Evolutionary conservation across 2,888 invertebrate genomes (phyloP).

Genomic region (Chesias legatella): DNA sequence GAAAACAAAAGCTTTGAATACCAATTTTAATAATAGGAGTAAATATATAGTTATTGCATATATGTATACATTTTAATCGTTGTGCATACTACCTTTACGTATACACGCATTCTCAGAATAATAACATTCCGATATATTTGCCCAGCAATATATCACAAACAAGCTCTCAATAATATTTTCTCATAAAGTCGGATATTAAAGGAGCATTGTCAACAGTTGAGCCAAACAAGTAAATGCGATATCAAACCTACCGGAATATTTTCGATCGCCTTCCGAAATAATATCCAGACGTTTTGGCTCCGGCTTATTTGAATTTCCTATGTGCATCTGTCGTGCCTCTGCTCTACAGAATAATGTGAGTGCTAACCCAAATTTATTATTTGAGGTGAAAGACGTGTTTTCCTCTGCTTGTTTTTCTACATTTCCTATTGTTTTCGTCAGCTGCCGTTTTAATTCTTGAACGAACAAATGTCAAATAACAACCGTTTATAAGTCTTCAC

Average conservation of each 20-base stretch:
- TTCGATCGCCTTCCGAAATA: conserved; percentile 1
- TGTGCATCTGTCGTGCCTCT: conserved; percentile 29
- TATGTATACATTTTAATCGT: no score
- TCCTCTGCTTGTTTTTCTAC: no score
- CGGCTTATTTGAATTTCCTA: conserved; percentile 37
- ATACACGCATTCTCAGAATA: background rate
- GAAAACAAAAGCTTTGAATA: no score
- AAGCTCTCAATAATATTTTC: conserved; percentile 12
- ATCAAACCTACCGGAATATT: conserved; percentile 11
- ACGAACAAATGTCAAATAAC: background rate
- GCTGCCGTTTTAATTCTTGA: background rate
- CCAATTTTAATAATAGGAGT: no score
- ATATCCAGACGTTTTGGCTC: conserved; percentile 17
- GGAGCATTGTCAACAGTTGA: conserved; percentile 16
- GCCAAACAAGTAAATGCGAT: conserved; percentile 17
- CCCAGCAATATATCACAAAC: conserved; percentile 9
- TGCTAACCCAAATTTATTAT: no score
- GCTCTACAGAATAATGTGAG: no score
- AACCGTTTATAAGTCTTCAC: background rate
- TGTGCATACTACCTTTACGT: no score
- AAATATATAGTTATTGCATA: no score
- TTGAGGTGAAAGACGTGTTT: no score
- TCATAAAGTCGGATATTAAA: conserved; percentile 19
- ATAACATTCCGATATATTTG: background rate
- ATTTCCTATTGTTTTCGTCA: no score